Conservation (phyloP, 2,797 vertebrate species). For the Enteromius treurensis region DNA sequence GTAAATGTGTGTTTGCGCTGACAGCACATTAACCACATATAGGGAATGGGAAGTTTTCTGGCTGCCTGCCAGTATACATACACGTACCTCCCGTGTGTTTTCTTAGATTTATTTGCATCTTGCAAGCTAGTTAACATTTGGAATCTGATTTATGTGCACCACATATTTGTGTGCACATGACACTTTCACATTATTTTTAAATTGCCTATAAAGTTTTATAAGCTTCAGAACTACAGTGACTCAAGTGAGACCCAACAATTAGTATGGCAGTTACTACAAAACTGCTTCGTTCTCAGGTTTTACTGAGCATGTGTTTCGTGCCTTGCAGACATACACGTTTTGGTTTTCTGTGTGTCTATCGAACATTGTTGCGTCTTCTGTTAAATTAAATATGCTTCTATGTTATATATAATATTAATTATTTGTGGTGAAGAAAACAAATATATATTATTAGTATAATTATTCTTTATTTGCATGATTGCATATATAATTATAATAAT, state of each 20-base stretch:
- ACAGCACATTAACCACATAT: neutral
- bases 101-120: neutral
- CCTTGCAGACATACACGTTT: neutral
- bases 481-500: neutral
- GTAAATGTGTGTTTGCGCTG: constrained; percentile 49
- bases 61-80: neutral
- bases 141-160: neutral
- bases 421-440: no score
- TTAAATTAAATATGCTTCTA: neutral
- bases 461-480: no score
- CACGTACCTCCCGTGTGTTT: neutral
- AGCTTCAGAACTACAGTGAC: neutral
- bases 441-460: no score
- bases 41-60: neutral
- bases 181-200: neutral
- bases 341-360: neutral
- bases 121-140: neutral
- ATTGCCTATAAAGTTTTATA: neutral
- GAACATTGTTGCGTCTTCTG: neutral
- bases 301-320: neutral
- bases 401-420: no score
- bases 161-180: neutral
- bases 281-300: neutral
- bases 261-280: neutral
- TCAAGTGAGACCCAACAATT: neutral